Conservation (phyloP, 1,140 invertebrate species). For the Drosophila serrata region DNA sequence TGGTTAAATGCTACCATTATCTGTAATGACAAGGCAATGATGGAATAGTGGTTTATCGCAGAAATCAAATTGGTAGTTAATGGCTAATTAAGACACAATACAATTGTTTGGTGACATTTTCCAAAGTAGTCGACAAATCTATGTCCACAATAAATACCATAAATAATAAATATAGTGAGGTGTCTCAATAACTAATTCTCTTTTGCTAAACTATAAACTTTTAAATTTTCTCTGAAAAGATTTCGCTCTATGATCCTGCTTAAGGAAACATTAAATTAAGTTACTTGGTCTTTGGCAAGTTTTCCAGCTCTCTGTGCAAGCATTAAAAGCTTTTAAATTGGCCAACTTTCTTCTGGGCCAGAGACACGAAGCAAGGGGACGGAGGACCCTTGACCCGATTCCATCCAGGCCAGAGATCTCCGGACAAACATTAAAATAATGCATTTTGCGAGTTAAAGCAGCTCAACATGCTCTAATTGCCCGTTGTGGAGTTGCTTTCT, state of each 20-base stretch:
- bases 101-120: slow-evolving; percentile 5
- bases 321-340: slow-evolving; percentile 27
- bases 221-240: neutral
- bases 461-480: slow-evolving; percentile 39
- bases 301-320: neutral
- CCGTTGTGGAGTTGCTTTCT: slow-evolving; percentile 2
- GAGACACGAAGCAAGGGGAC: neutral
- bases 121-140: neutral
- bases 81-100: slow-evolving; percentile 12
- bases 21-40: slow-evolving; percentile 17
- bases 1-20: slow-evolving; percentile 17
- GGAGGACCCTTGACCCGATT: slow-evolving; percentile 39
- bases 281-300: slow-evolving; percentile 8
- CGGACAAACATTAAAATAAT: slow-evolving; percentile 39
- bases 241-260: neutral
- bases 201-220: neutral
- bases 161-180: neutral
- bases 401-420: slow-evolving; percentile 1
- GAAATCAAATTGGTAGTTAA: slow-evolving; percentile 4
- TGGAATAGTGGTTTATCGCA: slow-evolving; percentile 12
- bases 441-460: slow-evolving; percentile 48
- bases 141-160: neutral
- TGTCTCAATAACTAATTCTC: too few relatives aligned
- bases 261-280: slow-evolving; percentile 6
- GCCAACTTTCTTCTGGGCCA: slow-evolving; percentile 1